Evolutionary conservation across 2,113 vertebrate genomes (phyloP).

Genomic region (Passer montanus): DNA sequence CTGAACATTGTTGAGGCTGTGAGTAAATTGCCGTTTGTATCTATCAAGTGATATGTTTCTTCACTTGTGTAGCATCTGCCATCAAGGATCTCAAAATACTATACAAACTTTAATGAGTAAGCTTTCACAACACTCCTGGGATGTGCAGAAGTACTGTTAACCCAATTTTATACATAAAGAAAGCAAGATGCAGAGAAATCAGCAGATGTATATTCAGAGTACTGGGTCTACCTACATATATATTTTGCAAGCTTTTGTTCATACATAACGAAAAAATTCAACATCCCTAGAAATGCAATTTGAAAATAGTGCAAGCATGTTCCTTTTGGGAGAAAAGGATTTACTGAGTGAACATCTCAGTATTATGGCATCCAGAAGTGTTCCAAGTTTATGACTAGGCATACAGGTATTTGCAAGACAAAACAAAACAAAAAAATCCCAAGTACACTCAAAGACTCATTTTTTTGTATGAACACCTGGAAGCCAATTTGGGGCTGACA

Average conservation of each 20-base stretch:
- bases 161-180: background rate
- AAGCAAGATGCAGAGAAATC: background rate
- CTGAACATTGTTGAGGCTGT: background rate
- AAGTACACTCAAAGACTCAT: background rate
- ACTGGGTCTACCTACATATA: background rate
- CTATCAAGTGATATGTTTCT: background rate
- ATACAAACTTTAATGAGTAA: background rate
- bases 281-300: background rate
- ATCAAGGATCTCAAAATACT: background rate
- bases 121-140: background rate
- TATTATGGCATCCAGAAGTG: background rate
- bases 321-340: background rate
- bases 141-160: background rate
- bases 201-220: background rate
- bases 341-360: background rate
- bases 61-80: background rate
- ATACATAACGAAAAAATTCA: background rate
- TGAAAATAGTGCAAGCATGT: background rate
- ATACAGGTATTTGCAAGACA: background rate
- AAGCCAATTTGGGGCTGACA: background rate
- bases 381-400: background rate
- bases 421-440: background rate
- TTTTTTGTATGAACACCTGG: background rate
- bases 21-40: conserved; percentile 10
- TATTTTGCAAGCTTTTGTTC: background rate